phyloP scores from a whole-genome alignment of 2,113 vertebrate genomes.

The Callochromis pleurospilus region DNA sequence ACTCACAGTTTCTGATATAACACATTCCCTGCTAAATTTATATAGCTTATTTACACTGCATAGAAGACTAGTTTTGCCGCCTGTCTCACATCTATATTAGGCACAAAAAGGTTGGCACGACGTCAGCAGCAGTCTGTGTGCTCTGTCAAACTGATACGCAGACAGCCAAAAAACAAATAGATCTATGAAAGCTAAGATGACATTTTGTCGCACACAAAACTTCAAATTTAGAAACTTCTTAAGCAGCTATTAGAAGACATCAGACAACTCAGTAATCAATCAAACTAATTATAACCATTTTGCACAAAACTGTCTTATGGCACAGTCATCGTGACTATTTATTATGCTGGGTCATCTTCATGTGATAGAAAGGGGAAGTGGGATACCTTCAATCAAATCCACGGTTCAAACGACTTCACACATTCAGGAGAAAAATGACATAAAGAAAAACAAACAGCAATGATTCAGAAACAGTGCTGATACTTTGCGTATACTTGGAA shows the following conservation, averaged over 20 bases:
- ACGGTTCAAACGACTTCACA: not conserved
- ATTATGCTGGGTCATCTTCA: constrained; percentile 46
- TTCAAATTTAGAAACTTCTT: not conserved
- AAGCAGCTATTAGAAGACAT: not conserved
- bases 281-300: not conserved
- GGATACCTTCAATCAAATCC: constrained; percentile 24
- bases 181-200: constrained; percentile 4
- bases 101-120: constrained; percentile 53
- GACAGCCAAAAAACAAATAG: not conserved
- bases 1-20: constrained; percentile 36
- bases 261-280: not conserved
- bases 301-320: constrained; percentile 4
- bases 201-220: not conserved
- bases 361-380: constrained; percentile 60
- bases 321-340: constrained; percentile 23
- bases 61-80: constrained; percentile 42
- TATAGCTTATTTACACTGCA: constrained; percentile 68
- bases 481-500: not conserved
- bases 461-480: not conserved
- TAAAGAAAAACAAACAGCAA: not conserved
- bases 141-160: constrained; percentile 7
- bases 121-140: constrained; percentile 14
- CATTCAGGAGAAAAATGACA: not conserved
- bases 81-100: constrained; percentile 66
- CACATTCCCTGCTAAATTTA: constrained; percentile 66